Evolutionary conservation across 2,113 vertebrate species (phyloP).

Genomic region (Athene noctua): DNA sequence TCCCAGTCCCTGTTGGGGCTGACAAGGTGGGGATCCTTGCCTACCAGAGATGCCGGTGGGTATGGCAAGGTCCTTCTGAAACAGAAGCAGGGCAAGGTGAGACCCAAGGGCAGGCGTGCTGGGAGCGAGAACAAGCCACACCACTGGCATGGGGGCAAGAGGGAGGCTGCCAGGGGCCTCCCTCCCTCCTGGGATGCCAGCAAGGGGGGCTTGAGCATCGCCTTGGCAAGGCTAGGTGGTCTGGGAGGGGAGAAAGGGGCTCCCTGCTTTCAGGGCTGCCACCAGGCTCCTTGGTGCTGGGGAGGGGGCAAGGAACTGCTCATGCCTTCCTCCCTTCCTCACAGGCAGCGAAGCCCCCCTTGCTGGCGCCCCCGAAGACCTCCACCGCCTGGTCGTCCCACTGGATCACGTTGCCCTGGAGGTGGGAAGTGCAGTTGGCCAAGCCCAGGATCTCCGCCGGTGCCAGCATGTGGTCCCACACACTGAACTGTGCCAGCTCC

Average conservation of each 20-base stretch:
- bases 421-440: conserved; percentile 85
- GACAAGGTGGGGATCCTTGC: neutral
- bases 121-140: neutral
- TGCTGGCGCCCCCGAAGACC: conserved; percentile 87
- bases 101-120: neutral
- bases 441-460: conserved; percentile 83
- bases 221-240: neutral
- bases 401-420: conserved; percentile 86
- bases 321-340: conserved; percentile 82
- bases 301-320: conserved; percentile 20
- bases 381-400: conserved; percentile 92
- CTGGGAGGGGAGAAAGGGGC: neutral
- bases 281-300: neutral
- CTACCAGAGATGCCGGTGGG: neutral
- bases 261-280: neutral
- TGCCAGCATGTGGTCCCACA: conserved; percentile 91
- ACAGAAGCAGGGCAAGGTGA: neutral
- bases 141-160: neutral
- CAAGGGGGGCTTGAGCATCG: accelerated
- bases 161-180: neutral
- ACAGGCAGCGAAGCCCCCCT: conserved; percentile 82
- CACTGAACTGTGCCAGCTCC: conserved; percentile 90
- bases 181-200: neutral
- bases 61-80: neutral
- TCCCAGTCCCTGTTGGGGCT: neutral